Base-by-base conservation (phyloP, 2,797 vertebrate species). In the Acomys russatus region DNA sequence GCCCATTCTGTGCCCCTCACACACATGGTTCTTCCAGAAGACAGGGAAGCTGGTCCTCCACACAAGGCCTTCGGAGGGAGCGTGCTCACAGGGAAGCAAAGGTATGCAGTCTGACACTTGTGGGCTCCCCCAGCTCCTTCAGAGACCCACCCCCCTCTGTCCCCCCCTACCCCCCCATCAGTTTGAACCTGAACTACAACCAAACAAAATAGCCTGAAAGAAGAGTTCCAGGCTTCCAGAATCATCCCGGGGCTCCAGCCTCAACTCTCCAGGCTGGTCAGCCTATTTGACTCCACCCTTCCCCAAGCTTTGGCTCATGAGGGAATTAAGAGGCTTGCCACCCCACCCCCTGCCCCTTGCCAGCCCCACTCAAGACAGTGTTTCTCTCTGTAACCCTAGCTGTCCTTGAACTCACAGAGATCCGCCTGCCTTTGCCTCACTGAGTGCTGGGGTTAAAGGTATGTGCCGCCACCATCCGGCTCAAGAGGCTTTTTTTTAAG, bases 401-500 rank as follows among this genome's bases (percentile, higher is more conserved):
- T 44, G 44, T 44, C 44, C 4, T 3, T 4, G 44, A 44, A 44
- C 44, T 44, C 44, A 44, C 44, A 44, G 44, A 44, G 44, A 44
- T 44, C 44, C 44, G 44, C 44, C 44, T 44, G 44, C 44, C 44
- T 44, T 44, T 44, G 44, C 44, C 44, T 44, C 44, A 44, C 44
- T 44, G 44, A 44, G 44, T 44, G 44, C 44, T 44, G 44, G 44
- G 44, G 44, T 44, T 44, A 44, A 44, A 44, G 44, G 44, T 44
- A 44, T 44, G 44, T 44, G 44, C 44, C 44, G 4, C 44, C 44
- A 44, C 44, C 44, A 44, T 4, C 44, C 4, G 44, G 44, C 44
- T 73, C 73, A 82, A 87, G 38, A 64, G 61, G 78, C 95, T 80
- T 95, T 88, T 33, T 54, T 23, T 85, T n/a, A 85, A 92, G 70